Conservation (phyloP, 2,797 vertebrate genomes). For the Otus scops region DNA sequence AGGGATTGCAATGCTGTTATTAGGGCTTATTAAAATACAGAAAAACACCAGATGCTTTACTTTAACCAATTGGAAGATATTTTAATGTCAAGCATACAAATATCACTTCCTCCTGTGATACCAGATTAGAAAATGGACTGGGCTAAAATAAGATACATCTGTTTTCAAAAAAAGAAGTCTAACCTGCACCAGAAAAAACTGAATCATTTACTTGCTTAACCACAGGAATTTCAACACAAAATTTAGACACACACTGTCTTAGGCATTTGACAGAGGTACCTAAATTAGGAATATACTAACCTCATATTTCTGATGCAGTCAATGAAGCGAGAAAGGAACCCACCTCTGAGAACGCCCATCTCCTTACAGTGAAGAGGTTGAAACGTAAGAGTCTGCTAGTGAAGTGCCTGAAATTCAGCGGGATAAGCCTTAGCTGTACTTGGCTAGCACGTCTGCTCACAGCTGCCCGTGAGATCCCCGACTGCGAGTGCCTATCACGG, state of each 20-base stretch:
- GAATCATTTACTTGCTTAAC: neutral
- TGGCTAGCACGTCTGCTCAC: neutral
- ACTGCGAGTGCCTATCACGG: accelerated
- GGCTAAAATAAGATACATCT: neutral
- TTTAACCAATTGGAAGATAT: conserved; percentile 40
- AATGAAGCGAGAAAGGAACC: neutral
- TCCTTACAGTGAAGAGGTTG: neutral
- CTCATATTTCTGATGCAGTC: neutral
- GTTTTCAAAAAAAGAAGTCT: neutral
- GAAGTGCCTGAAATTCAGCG: neutral
- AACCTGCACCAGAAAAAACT: neutral
- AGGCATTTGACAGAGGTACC: neutral
- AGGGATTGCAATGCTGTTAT: conserved; percentile 52
- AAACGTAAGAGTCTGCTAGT: neutral
- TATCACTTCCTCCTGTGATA: conserved; percentile 12
- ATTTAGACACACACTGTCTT: neutral
- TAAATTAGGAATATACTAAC: neutral
- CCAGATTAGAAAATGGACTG: neutral
- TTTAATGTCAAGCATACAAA: conserved; percentile 54
- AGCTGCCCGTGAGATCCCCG: neutral
- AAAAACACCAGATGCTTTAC: conserved; percentile 61
- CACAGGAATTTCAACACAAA: neutral
- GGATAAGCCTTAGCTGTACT: neutral
- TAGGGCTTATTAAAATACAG: conserved; percentile 55
- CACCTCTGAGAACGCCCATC: neutral